These are phyloP conservation scores for Sycobia sp. DNA, from an alignment of 1,140 invertebrate genomes.

Conservation along the genomic window DNA sequence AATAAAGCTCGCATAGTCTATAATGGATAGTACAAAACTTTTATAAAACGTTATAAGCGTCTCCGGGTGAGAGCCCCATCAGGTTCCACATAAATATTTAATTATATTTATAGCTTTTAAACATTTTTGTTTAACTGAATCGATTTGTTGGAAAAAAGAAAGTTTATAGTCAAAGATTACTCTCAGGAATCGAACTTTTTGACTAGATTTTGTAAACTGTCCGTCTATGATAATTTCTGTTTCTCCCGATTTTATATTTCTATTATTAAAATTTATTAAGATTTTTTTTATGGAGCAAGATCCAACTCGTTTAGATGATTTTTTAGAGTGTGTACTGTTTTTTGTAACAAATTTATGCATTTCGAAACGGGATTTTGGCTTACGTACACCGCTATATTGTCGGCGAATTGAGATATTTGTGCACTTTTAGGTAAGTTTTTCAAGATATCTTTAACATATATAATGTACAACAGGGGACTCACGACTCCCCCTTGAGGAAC, in stretches of 20 bases:
- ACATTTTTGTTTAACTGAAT: not conserved
- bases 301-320: not conserved
- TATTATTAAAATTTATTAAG: not conserved
- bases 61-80: not conserved
- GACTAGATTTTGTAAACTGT: not conserved
- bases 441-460: not conserved
- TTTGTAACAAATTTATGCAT: not conserved
- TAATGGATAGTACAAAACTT: not conserved
- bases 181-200: not conserved
- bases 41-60: not conserved
- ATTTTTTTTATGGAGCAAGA: not conserved
- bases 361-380: not conserved
- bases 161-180: too few species aligned
- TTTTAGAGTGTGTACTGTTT: not conserved
- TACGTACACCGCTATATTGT: not conserved
- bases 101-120: not conserved
- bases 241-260: not conserved
- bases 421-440: not conserved
- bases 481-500: not conserved
- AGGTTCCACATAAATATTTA: not conserved
- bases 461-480: too few species aligned
- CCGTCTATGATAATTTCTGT: not conserved
- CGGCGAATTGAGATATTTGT: too few species aligned
- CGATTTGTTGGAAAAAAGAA: not conserved
- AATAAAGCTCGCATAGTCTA: not conserved